These are phyloP conservation scores for Tridacna gigas DNA, from an alignment of 2,888 invertebrate genomes.

Conservation along the genomic window DNA sequence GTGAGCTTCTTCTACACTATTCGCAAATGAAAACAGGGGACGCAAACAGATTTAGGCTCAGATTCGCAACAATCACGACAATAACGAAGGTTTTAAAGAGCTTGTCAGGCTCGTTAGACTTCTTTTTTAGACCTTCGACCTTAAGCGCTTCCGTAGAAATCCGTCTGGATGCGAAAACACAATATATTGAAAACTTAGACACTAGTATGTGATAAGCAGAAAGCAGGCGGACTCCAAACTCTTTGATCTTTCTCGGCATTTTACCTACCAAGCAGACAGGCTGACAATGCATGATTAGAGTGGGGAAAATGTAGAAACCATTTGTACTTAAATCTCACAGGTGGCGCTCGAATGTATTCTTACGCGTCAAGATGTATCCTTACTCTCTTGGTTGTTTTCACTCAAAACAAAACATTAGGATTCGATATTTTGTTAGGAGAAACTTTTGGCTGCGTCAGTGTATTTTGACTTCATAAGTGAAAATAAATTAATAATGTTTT, in stretches of 20 bases:
- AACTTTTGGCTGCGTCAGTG: not conserved
- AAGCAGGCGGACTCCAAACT: conserved; percentile 10
- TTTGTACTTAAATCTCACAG: conserved; percentile 14
- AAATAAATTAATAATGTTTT: too few species aligned
- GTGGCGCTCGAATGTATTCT: not conserved
- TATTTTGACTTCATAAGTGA: too few species aligned
- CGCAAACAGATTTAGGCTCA: too few species aligned
- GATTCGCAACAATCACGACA: too few species aligned
- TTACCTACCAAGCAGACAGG: conserved; percentile 13
- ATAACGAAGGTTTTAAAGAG: too few species aligned
- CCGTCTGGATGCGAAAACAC: conserved; percentile 14
- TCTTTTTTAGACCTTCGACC: not conserved
- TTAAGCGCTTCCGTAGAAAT: conserved; percentile 3
- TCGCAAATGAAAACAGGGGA: too few species aligned
- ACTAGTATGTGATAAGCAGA: conserved; percentile 14
- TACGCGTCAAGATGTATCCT: not conserved
- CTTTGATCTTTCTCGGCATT: conserved; percentile 6
- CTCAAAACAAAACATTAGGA: not conserved
- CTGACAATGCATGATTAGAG: conserved; percentile 14
- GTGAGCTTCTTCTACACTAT: too few species aligned
- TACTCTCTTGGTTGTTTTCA: not conserved
- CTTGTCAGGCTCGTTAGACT: too few species aligned
- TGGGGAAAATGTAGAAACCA: conserved; percentile 2
- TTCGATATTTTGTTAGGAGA: not conserved
- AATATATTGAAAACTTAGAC: conserved; percentile 16